Evolutionary conservation across 92 coral and sea anemone species (phyloP).

Genomic region (Virgularia gustaviana): DNA sequence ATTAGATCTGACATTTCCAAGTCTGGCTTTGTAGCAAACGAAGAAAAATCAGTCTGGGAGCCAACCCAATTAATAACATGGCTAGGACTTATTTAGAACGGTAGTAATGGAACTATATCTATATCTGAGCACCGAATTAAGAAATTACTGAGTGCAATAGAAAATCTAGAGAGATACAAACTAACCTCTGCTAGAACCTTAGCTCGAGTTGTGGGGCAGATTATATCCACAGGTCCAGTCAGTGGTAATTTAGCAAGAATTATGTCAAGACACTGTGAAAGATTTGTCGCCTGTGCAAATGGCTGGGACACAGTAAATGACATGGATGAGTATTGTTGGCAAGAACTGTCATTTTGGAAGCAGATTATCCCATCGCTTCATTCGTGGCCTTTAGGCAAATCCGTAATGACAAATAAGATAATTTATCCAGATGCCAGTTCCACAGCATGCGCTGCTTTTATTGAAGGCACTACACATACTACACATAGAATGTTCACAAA

Average conservation of each 20-base stretch:
- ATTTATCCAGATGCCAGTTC: constrained; percentile 18
- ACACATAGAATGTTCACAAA: constrained; percentile 13
- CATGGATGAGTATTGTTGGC: constrained; percentile 27
- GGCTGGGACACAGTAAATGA: constrained; percentile 29
- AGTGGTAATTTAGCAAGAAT: constrained; percentile 31
- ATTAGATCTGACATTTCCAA: too few relatives aligned
- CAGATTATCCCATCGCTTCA: not conserved
- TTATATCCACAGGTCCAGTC: constrained; percentile 39
- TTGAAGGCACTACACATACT: not conserved
- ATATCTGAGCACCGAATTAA: not conserved
- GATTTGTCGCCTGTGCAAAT: constrained; percentile 21
- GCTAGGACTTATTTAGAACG: constrained; percentile 37
- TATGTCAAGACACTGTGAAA: constrained; percentile 39
- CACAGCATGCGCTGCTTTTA: constrained; percentile 13
- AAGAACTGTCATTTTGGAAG: constrained; percentile 9
- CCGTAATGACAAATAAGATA: not conserved
- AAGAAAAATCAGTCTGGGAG: constrained; percentile 44
- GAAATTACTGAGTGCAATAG: not conserved
- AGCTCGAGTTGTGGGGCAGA: constrained; percentile 20
- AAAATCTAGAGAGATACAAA: not conserved
- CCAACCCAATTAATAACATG: constrained; percentile 44
- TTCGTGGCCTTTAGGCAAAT: too few relatives aligned
- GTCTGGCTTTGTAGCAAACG: constrained; percentile 43
- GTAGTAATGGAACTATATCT: constrained; percentile 1
- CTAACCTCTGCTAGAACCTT: not conserved